Percentiles rank a stretch among this genome's conserved stretches.
Conservation (phyloP, 2,888 invertebrate genomes). For the Drosophila incognita region DNA sequence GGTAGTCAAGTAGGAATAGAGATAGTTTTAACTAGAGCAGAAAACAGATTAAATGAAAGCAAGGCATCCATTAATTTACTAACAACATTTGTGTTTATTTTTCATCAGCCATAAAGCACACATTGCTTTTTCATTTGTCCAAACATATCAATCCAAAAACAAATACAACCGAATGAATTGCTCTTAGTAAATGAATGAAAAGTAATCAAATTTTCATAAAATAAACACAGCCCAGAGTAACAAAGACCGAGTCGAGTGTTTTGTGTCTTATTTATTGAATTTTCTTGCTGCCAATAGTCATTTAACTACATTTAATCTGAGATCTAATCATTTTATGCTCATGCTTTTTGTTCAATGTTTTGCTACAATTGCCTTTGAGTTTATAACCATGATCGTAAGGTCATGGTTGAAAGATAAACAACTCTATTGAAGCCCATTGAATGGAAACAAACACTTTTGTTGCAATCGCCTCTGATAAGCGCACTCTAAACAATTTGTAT, state of each 20-base stretch:
- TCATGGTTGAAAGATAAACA: conserved; percentile 13
- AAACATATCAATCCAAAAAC: not conserved
- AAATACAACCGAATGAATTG: no score
- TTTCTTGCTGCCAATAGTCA: not conserved
- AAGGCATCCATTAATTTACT: not conserved
- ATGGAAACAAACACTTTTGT: conserved; percentile 15
- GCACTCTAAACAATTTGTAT: conserved; percentile 25
- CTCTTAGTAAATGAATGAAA: not conserved
- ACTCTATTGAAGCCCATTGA: conserved; percentile 17
- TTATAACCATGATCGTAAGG: conserved; percentile 1
- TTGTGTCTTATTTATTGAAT: not conserved
- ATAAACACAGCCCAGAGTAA: not conserved
- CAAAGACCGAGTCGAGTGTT: not conserved
- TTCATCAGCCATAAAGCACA: not conserved
- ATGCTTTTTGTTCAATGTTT: not conserved
- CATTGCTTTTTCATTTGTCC: not conserved
- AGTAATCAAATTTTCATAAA: not conserved
- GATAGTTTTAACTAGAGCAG: not conserved
- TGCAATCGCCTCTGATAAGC: conserved; percentile 26
- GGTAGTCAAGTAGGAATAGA: not conserved
- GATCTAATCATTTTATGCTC: not conserved
- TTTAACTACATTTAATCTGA: not conserved
- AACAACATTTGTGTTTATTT: not conserved
- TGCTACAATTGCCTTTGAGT: not conserved
- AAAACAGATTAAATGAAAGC: not conserved